These are phyloP conservation scores for Poecilia wingei DNA, from an alignment of 2,797 vertebrate species.

Conservation along the genomic window DNA sequence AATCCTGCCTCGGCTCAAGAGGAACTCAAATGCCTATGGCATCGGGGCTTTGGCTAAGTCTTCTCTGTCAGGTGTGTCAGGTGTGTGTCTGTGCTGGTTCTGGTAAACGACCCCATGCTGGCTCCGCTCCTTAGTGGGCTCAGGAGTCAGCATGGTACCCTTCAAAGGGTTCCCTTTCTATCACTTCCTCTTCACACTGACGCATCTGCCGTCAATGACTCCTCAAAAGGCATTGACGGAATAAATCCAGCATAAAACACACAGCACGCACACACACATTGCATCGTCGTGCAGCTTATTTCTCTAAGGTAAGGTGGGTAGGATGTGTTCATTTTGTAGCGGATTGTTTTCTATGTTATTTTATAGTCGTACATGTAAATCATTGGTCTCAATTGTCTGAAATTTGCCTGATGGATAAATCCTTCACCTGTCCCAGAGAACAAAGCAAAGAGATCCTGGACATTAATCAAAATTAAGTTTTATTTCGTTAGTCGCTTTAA, in stretches of 20 bases:
- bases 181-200: conserved; percentile 76
- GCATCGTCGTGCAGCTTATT: conserved; percentile 70
- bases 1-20: conserved; percentile 95
- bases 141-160: conserved; percentile 85
- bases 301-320: conserved; percentile 69
- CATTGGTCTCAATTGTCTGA: neutral
- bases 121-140: conserved; percentile 66
- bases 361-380: neutral
- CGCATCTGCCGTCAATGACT: conserved; percentile 79
- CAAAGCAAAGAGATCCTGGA: neutral
- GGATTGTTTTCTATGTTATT: neutral
- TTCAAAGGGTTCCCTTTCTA: conserved; percentile 76
- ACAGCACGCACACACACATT: conserved; percentile 43
- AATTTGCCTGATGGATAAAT: neutral
- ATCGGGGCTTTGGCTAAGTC: conserved; percentile 99
- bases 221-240: conserved; percentile 77
- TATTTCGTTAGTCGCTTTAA: neutral
- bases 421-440: neutral
- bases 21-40: conserved; percentile 97
- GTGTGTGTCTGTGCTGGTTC: conserved; percentile 82
- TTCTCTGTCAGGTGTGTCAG: conserved; percentile 98
- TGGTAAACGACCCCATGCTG: conserved; percentile 86
- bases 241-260: conserved; percentile 55
- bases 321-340: conserved; percentile 60
- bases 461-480: neutral